A percentile compares a stretch with the other conserved stretches of the same genome.
These are phyloP conservation scores for Galeopterus variegatus DNA, from an alignment of 2,113 vertebrate species.

Conservation along the genomic window DNA sequence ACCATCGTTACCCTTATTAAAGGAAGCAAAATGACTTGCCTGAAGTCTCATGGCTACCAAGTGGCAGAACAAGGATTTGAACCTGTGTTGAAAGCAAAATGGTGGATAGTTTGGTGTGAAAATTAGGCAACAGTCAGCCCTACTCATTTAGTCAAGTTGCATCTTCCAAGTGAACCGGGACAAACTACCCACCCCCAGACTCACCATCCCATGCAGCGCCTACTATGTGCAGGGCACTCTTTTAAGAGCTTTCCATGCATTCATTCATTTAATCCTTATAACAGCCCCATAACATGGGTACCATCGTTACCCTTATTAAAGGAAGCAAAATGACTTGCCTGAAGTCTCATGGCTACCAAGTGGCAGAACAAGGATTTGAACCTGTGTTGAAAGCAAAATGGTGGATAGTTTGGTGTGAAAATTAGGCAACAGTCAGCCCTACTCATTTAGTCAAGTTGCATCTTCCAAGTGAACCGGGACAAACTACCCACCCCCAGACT, in stretches of 20 bases:
- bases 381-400: background rate
- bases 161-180: background rate
- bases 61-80: background rate
- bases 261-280: background rate
- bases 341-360: background rate
- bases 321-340: background rate
- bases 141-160: background rate
- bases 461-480: background rate
- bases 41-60: background rate
- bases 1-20: background rate
- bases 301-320: background rate
- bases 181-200: background rate
- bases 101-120: background rate
- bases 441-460: background rate
- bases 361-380: background rate
- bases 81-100: background rate
- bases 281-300: background rate
- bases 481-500: background rate
- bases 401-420: background rate
- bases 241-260: background rate
- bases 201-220: rapidly evolving
- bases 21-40: background rate
- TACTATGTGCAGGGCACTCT: no score
- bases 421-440: background rate
- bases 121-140: background rate